Percentiles rank a stretch among this genome's conserved stretches.
phyloP scores from a whole-genome alignment of 2,113 vertebrate genomes.

The Tamias sibiricus region DNA sequence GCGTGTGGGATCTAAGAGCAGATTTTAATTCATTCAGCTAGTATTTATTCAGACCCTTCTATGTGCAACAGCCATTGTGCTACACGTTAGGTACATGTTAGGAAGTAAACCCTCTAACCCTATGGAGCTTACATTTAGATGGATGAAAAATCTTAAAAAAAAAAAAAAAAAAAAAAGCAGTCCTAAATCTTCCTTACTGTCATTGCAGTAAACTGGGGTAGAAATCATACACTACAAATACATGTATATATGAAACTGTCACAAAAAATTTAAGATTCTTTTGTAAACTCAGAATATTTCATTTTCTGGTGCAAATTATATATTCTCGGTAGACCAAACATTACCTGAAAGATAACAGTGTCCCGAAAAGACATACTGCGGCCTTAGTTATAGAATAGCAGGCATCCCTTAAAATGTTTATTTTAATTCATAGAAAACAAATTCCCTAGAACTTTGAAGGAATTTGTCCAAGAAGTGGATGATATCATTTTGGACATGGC shows the following conservation, averaged over 20 bases:
- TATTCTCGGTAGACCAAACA: background rate
- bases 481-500: background rate
- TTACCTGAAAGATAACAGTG: background rate
- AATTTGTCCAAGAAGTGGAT: background rate
- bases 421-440: slow-evolving; percentile 25
- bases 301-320: background rate
- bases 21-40: background rate
- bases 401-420: background rate
- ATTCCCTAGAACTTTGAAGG: background rate
- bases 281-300: background rate
- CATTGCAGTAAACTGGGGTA: background rate
- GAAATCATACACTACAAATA: background rate
- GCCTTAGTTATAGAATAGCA: background rate
- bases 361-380: background rate
- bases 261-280: background rate
- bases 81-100: background rate
- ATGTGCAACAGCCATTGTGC: accelerated
- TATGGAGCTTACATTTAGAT: background rate
- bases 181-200: background rate
- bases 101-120: background rate
- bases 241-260: background rate
- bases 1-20: background rate
- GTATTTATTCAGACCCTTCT: background rate
- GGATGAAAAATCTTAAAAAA: background rate
- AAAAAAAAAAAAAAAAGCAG: background rate